A percentile compares a stretch with the other conserved stretches of the same genome.
phyloP scores from a whole-genome alignment of 1,140 invertebrate genomes.

The Papilio polytes region DNA sequence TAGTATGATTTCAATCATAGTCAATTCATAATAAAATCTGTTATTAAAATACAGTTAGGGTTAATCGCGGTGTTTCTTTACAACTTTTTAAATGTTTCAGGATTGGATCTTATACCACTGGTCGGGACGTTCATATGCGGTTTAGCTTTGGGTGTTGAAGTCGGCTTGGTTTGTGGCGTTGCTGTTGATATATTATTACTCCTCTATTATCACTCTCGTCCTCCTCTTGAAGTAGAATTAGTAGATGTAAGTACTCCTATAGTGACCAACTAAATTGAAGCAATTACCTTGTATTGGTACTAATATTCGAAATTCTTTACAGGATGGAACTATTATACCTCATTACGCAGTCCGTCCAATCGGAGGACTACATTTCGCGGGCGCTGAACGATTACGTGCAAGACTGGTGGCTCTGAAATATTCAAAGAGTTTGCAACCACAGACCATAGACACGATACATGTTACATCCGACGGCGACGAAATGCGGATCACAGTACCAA shows the following conservation, averaged over 20 bases:
- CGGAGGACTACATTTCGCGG: slow-evolving; percentile 71
- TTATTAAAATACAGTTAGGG: not conserved
- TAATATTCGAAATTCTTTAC: slow-evolving; percentile 37
- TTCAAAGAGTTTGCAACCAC: slow-evolving; percentile 45
- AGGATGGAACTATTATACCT: slow-evolving; percentile 61
- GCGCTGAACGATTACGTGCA: slow-evolving; percentile 67
- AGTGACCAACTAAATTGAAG: not conserved
- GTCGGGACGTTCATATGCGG: slow-evolving; percentile 89
- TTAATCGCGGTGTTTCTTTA: slow-evolving; percentile 20
- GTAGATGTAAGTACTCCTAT: slow-evolving; percentile 61
- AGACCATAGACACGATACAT: slow-evolving; percentile 53
- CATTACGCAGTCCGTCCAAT: slow-evolving; percentile 69
- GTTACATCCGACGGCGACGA: slow-evolving; percentile 49
- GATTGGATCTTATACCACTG: slow-evolving; percentile 90
- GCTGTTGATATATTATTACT: slow-evolving; percentile 90
- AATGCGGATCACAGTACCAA: slow-evolving; percentile 36
- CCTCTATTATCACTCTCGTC: slow-evolving; percentile 91
- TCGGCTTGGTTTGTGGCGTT: slow-evolving; percentile 93
- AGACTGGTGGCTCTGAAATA: slow-evolving; percentile 57
- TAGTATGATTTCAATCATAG: no score
- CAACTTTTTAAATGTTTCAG: slow-evolving; percentile 79
- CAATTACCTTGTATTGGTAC: no score
- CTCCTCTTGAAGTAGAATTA: slow-evolving; percentile 85
- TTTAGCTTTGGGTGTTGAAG: slow-evolving; percentile 90
- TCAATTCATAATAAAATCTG: no score